Conservation (phyloP, 2,113 vertebrate genomes). For the Equus przewalskii region DNA sequence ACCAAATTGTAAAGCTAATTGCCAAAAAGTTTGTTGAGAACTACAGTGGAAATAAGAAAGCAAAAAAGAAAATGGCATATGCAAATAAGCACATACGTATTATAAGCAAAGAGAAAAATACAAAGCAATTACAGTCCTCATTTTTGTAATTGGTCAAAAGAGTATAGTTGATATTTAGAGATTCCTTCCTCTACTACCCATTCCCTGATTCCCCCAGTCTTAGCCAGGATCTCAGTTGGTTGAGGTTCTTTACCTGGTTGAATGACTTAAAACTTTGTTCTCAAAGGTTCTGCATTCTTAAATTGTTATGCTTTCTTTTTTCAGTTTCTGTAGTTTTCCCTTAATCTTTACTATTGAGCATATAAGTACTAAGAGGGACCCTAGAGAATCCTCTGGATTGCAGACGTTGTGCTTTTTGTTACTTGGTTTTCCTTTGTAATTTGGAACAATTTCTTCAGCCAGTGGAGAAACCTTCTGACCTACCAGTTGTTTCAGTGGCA, state of each 20-base stretch:
- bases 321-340: neutral
- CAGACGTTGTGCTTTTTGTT: neutral
- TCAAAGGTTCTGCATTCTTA: neutral
- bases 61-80: neutral
- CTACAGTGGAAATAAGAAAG: neutral
- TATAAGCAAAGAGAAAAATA: neutral
- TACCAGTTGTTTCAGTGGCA: neutral
- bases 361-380: neutral
- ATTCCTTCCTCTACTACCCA: neutral
- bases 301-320: neutral
- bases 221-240: neutral
- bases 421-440: neutral
- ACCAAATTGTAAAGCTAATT: neutral
- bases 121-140: neutral
- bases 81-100: neutral
- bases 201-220: neutral
- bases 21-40: neutral
- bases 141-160: neutral
- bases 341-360: neutral
- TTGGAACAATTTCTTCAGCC: neutral
- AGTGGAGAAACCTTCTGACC: neutral
- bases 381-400: neutral
- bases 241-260: neutral
- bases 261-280: neutral
- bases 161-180: neutral